Evolutionary conservation across 2,888 invertebrate species (phyloP), one percentile per base, ranked within the genome.

Genomic region (Pristionchus exspectatus): DNA sequence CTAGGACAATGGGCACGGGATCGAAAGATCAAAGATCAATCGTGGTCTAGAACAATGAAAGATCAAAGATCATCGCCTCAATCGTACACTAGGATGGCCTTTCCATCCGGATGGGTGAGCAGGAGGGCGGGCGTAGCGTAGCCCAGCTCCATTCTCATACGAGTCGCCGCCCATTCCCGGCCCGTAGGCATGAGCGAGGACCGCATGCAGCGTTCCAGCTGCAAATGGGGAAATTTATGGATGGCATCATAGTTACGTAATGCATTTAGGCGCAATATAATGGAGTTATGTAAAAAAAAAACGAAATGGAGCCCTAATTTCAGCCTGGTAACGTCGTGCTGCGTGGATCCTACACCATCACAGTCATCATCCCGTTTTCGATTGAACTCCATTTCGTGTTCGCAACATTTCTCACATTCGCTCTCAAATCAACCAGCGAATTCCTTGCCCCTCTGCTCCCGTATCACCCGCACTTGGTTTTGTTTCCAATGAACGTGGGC

Each of bases 101-200:
- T 74, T 24, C 54, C 56, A 30, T 12, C 12, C 0, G 63, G 88
- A 59, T 88, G 74, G 18, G 59, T 38, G 33, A 88, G 88, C 1
- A 92, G 88, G 84, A 92, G 81, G 21, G 91, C 91, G 1, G 91
- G 89, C 59, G 90, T 90, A 4, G 90, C 87, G 89, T 87, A 93
- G 27, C 92, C 92, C 10, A 93, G 9, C 30, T 90, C 89, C 0
- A 92, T 83, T 56, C 72, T 38, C 18, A 91, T 89, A 9, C 90
- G 90, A 4, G 89, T 50, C 12, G 92, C 90, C 16, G 87, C 87
- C 93, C 93, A 93, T 50, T 91, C 91, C 2, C 63, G 24, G 18
- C 88, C 33, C 12, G 90, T 87, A 10, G 87, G 84, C 87, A 92
- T 91, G 3, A 92, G 89, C 16, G 92, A 91, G 21, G 90, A 91